phyloP scores from a whole-genome alignment of 2,797 vertebrate species.

The Champsocephalus esox region DNA sequence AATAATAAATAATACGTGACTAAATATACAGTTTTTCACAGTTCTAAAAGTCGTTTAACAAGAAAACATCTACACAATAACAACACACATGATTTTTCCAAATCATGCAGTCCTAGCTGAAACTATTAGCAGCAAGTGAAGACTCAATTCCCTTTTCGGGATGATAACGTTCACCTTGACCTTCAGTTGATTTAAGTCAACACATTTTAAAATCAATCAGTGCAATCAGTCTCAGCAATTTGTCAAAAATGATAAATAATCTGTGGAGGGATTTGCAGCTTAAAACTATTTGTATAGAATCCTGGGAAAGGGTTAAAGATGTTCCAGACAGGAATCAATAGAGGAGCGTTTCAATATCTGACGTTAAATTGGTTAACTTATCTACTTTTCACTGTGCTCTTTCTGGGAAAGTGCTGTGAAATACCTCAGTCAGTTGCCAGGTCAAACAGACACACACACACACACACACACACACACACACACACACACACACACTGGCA shows the following conservation, averaged over 20 bases:
- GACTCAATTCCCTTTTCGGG: too few species aligned
- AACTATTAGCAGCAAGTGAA: too few species aligned
- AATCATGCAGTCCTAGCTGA: too few species aligned
- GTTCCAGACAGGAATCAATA: slow-evolving; percentile 27
- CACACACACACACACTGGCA: slow-evolving; percentile 17
- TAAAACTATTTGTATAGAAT: neutral
- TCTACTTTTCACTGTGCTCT: slow-evolving; percentile 39
- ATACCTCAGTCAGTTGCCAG: slow-evolving; percentile 55
- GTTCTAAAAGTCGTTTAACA: too few species aligned
- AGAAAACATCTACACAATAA: too few species aligned
- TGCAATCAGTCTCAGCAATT: neutral
- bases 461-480: slow-evolving; percentile 20
- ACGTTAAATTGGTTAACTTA: slow-evolving; percentile 49
- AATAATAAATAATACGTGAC: too few species aligned
- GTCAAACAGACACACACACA: slow-evolving; percentile 29
- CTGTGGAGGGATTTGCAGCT: neutral
- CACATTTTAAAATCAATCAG: neutral
- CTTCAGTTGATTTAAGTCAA: too few species aligned
- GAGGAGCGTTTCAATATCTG: slow-evolving; percentile 47
- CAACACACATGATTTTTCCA: too few species aligned
- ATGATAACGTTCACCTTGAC: too few species aligned
- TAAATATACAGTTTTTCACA: too few species aligned
- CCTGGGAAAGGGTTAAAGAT: slow-evolving; percentile 1
- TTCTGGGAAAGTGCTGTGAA: slow-evolving; percentile 53
- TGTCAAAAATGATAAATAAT: neutral